Evolutionary conservation across 2,113 vertebrate genomes (phyloP).

Genomic region (Sitta europaea): DNA sequence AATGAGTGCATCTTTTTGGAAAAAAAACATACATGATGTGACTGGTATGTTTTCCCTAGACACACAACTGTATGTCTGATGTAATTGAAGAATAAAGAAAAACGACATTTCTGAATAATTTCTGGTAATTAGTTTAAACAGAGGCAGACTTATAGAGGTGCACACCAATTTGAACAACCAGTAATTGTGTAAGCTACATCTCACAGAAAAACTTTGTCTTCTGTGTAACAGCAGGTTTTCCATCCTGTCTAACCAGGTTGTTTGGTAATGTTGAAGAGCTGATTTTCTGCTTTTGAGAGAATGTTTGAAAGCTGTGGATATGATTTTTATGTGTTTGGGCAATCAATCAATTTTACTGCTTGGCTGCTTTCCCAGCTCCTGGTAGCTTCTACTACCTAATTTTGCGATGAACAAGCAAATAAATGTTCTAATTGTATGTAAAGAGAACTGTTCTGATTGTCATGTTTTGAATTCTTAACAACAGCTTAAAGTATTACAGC

Average conservation of each 20-base stretch:
- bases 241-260: conserved; percentile 2
- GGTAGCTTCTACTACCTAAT: conserved; percentile 37
- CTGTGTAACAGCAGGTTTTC: background rate
- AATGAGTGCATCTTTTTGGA: background rate
- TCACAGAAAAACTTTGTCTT: background rate
- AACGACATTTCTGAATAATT: background rate
- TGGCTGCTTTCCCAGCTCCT: conserved; percentile 40
- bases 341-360: conserved; percentile 52
- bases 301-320: conserved; percentile 34
- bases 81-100: background rate
- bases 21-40: background rate
- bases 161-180: background rate
- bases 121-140: background rate
- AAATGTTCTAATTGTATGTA: conserved; percentile 14
- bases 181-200: background rate
- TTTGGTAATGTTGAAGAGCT: conserved; percentile 8
- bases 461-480: conserved; percentile 51
- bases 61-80: background rate
- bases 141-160: background rate
- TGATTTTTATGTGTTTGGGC: conserved; percentile 25
- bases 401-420: conserved; percentile 27
- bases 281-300: conserved; percentile 46
- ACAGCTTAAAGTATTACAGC: conserved; percentile 19
- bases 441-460: conserved; percentile 33
- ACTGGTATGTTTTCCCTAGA: background rate